These are phyloP conservation scores for Colistium nudipinnis DNA, from an alignment of 2,113 vertebrate species.

Conservation along the genomic window DNA sequence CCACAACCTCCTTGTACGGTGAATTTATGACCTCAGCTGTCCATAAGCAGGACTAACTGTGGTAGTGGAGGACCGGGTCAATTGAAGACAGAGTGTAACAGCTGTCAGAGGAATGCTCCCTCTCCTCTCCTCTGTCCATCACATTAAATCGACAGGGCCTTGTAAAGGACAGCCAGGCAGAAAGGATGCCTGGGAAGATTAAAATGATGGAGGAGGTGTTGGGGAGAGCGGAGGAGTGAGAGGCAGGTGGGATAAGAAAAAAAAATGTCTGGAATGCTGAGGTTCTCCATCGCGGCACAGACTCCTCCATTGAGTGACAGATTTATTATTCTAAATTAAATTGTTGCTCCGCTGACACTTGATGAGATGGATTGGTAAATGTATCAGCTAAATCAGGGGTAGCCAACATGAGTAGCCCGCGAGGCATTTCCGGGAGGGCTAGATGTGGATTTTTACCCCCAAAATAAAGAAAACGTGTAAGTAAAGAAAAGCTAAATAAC, in stretches of 20 bases:
- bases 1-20: neutral
- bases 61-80: slow-evolving; percentile 52
- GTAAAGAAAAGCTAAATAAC: too few species aligned
- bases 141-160: slow-evolving; percentile 43
- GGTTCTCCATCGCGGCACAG: neutral
- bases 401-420: too few species aligned
- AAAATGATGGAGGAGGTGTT: slow-evolving; percentile 26
- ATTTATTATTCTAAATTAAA: neutral
- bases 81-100: slow-evolving; percentile 46
- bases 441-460: too few species aligned
- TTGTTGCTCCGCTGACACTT: neutral
- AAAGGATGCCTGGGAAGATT: slow-evolving; percentile 5
- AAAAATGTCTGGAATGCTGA: neutral
- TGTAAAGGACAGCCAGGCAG: slow-evolving; percentile 43
- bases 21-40: slow-evolving; percentile 54
- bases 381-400: too few species aligned
- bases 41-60: slow-evolving; percentile 57
- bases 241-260: neutral
- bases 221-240: neutral
- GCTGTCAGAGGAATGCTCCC: slow-evolving; percentile 49
- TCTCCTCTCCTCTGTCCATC: slow-evolving; percentile 56
- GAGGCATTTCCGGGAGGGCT: too few species aligned
- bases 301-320: too few species aligned
- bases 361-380: neutral
- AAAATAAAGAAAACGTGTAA: too few species aligned